Evolutionary conservation across 2,888 invertebrate genomes (phyloP).

Genomic region (Pandemis cinnamomeana): DNA sequence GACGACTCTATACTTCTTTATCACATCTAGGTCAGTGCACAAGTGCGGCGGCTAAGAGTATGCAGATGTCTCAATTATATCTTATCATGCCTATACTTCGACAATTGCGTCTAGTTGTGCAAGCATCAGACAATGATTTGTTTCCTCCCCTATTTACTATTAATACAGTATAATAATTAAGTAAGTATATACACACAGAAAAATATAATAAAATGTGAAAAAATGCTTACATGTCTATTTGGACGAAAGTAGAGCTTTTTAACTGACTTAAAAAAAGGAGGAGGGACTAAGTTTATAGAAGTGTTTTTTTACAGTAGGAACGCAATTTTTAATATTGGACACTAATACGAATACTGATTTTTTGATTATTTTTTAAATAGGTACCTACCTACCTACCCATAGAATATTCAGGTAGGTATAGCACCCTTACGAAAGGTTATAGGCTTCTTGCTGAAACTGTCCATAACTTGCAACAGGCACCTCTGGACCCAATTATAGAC

Average conservation of each 20-base stretch:
- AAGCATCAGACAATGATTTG: slow-evolving; percentile 3
- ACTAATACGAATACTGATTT: not conserved
- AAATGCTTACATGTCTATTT: too few relatives aligned
- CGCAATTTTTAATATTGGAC: not conserved
- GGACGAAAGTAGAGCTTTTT: too few relatives aligned
- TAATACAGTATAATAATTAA: too few relatives aligned
- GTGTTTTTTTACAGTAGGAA: not conserved
- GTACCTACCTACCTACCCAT: not conserved
- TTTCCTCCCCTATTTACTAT: slow-evolving; percentile 8
- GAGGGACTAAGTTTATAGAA: too few relatives aligned
- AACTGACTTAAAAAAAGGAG: too few relatives aligned
- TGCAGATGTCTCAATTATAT: slow-evolving; percentile 57
- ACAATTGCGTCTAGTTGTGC: slow-evolving; percentile 31
- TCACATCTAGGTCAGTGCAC: slow-evolving; percentile 12
- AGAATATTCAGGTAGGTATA: not conserved
- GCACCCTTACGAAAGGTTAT: not conserved
- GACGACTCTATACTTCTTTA: slow-evolving; percentile 5
- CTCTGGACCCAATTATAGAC: not conserved
- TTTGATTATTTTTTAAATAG: not conserved
- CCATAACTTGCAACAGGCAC: not conserved
- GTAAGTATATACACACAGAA: too few relatives aligned
- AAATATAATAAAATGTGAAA: too few relatives aligned
- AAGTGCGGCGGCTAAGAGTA: slow-evolving; percentile 42
- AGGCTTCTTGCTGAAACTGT: not conserved
- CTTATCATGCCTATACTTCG: slow-evolving; percentile 38